phyloP scores from a whole-genome alignment of 2,113 vertebrate genomes.

The Bubo bubo region DNA sequence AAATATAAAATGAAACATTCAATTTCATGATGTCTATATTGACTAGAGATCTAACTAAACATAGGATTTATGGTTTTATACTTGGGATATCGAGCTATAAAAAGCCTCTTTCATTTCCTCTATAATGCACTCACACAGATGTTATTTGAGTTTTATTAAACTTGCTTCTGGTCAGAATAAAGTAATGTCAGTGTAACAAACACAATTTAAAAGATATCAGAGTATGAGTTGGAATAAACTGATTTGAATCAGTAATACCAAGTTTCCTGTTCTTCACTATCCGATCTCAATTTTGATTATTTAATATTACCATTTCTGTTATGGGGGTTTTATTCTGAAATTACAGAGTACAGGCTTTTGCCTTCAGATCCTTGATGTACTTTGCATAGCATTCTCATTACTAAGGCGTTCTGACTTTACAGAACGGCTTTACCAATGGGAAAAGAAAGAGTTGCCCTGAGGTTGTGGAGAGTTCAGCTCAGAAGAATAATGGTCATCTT shows the following conservation, averaged over 20 bases:
- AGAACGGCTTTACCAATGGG: neutral
- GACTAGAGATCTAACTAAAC: neutral
- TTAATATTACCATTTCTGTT: neutral
- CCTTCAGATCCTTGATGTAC: neutral
- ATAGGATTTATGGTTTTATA: neutral
- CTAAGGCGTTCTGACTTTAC: neutral
- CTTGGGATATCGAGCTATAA: neutral
- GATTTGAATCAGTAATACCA: neutral
- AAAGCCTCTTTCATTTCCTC: neutral
- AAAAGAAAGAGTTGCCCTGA: neutral
- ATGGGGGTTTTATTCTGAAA: neutral
- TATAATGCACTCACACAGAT: neutral
- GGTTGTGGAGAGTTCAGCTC: neutral
- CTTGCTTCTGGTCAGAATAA: neutral
- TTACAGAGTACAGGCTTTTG: neutral
- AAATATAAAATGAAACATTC: neutral
- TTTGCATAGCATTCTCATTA: neutral
- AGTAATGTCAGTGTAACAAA: neutral
- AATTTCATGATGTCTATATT: neutral
- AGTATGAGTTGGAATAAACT: neutral
- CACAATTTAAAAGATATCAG: neutral
- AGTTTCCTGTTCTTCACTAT: neutral
- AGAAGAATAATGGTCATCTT: neutral
- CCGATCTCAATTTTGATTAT: neutral
- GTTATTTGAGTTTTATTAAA: neutral